Percentiles rank a stretch among this genome's conserved stretches.
phyloP scores from a whole-genome alignment of 2,888 invertebrate species.

The Macrosoma leucophasiata region DNA sequence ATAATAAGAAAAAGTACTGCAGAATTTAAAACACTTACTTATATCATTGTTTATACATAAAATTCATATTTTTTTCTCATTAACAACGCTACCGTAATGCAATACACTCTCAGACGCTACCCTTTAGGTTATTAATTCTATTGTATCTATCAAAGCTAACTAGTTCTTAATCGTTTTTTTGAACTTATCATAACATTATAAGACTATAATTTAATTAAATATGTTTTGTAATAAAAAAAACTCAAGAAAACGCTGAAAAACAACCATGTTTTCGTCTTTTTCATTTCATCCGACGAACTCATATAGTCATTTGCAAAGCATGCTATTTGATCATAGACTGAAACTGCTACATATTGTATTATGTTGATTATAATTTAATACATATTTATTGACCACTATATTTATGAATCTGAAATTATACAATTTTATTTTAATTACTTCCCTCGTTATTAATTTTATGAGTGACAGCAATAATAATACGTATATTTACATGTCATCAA shows the following conservation, averaged over 20 bases:
- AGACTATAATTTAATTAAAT: conserved; percentile 33
- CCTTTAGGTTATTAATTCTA: conserved; percentile 53
- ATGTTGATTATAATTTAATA: no score
- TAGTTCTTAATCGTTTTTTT: conserved; percentile 32
- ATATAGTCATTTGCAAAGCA: conserved; percentile 31
- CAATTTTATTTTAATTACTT: no score
- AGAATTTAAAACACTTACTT: conserved; percentile 50
- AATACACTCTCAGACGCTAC: conserved; percentile 57
- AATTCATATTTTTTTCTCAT: conserved; percentile 56
- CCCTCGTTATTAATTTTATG: no score
- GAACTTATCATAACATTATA: conserved; percentile 34
- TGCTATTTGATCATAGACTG: no score
- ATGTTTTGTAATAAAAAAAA: conserved; percentile 45
- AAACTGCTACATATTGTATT: no score
- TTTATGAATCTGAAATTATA: no score
- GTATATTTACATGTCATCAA: no score
- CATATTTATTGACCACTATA: no score
- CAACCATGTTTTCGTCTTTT: conserved; percentile 69
- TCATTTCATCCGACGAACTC: no score
- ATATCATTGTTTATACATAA: conserved; percentile 51
- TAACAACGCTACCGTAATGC: conserved; percentile 50
- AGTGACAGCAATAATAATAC: no score
- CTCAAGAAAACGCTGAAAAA: conserved; percentile 68
- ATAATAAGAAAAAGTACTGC: conserved; percentile 28
- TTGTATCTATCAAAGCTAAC: conserved; percentile 39